Percentiles rank a stretch among this genome's conserved stretches.
These are phyloP conservation scores for Drosophila funebris DNA, from an alignment of 1,140 invertebrate genomes.

Conservation along the genomic window DNA sequence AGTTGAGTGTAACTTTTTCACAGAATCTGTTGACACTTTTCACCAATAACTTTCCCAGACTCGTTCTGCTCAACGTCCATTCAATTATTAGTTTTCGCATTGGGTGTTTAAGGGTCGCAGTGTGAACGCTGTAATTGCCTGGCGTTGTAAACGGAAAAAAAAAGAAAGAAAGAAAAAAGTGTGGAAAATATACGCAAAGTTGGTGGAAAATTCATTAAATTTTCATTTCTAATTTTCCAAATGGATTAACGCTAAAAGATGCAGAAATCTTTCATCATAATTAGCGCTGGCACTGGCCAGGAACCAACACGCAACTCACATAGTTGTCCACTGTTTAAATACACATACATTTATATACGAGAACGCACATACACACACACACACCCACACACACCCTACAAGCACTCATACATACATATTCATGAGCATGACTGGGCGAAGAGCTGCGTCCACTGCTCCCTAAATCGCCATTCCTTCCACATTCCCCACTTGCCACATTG, in stretches of 20 bases:
- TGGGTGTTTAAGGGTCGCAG: conserved; percentile 1
- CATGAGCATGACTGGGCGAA: conserved; percentile 21
- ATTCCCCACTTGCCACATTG: conserved; percentile 7
- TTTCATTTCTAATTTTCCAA: conserved; percentile 82
- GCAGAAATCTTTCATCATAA: conserved; percentile 82
- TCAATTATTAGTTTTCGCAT: conserved; percentile 49
- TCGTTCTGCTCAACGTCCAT: background rate
- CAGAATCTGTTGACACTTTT: conserved; percentile 18
- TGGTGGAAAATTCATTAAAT: conserved; percentile 79
- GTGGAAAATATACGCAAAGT: conserved; percentile 58
- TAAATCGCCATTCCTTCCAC: conserved; percentile 39
- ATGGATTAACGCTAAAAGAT: conserved; percentile 81
- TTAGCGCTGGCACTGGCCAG: conserved; percentile 68
- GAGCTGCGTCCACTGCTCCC: conserved; percentile 43
- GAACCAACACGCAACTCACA: conserved; percentile 37
- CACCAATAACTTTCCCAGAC: conserved; percentile 1
- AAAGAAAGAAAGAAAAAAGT: conserved; percentile 40
- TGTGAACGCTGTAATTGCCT: conserved; percentile 27
- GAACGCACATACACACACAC: conserved; percentile 22
- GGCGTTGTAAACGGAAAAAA: conserved; percentile 10
- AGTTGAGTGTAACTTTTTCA: conserved; percentile 12
- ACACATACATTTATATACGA: conserved; percentile 24
- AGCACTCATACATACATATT: conserved; percentile 31
- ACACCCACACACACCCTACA: conserved; percentile 32
- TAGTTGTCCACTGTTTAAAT: conserved; percentile 65